Percentiles rank a stretch among this genome's conserved stretches.
Conservation (phyloP, 1,140 invertebrate species). For the Trissolcus basalis region DNA sequence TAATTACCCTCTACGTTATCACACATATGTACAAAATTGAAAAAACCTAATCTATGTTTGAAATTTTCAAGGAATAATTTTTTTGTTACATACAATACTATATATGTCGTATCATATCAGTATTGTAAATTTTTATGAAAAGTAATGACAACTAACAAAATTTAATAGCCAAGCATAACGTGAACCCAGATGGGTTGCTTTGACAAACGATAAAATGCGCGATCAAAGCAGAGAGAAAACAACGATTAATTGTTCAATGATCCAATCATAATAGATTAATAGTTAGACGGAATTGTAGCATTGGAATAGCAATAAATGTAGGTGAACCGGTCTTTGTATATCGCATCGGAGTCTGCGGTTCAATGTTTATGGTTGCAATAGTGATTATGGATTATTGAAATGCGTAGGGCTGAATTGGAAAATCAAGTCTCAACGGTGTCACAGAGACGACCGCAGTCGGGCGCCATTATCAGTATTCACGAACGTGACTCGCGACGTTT, state of each 20-base stretch:
- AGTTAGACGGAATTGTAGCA: not conserved
- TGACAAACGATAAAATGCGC: not conserved
- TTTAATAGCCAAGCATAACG: too few species aligned
- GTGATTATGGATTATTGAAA: slow-evolving; percentile 53
- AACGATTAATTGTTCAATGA: slow-evolving; percentile 11
- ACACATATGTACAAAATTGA: too few species aligned
- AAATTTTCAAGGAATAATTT: too few species aligned
- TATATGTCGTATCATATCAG: too few species aligned
- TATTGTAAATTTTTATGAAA: too few species aligned
- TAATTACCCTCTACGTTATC: too few species aligned
- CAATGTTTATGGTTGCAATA: slow-evolving; percentile 30
- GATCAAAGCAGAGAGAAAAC: slow-evolving; percentile 1
- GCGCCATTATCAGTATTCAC: slow-evolving; percentile 45
- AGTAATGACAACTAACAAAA: too few species aligned
- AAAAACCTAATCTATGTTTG: too few species aligned
- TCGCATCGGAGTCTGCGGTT: slow-evolving; percentile 11
- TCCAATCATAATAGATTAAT: slow-evolving; percentile 16
- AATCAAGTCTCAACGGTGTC: slow-evolving; percentile 54
- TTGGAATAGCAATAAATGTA: slow-evolving; percentile 2
- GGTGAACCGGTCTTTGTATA: slow-evolving; percentile 34
- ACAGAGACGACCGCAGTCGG: slow-evolving; percentile 41
- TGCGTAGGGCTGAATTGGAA: slow-evolving; percentile 48
- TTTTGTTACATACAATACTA: too few species aligned
- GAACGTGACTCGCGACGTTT: slow-evolving; percentile 51
- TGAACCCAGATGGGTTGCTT: slow-evolving; percentile 6